phyloP scores from a whole-genome alignment of 2,888 invertebrate genomes.

The Latheticus oryzae region DNA sequence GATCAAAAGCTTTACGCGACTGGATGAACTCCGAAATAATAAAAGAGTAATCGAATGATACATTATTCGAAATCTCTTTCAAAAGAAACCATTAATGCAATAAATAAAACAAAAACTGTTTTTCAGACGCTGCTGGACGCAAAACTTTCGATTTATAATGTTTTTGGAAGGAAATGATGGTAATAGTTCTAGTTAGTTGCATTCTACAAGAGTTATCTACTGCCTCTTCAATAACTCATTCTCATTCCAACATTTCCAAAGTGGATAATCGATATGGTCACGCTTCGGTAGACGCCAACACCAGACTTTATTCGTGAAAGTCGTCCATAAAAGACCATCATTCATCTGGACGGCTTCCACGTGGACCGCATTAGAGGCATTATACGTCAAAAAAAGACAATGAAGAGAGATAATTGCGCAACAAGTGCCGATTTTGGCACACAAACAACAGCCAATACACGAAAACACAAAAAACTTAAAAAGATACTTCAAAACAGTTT shows the following conservation, averaged over 20 bases:
- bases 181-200: background rate
- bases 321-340: constrained; percentile 5
- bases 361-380: background rate
- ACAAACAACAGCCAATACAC: too few species aligned
- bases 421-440: too few species aligned
- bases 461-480: too few species aligned
- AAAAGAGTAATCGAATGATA: constrained; percentile 26
- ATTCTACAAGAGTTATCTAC: background rate
- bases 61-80: constrained; percentile 24
- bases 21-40: constrained; percentile 20
- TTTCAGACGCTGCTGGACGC: background rate
- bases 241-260: background rate
- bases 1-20: constrained; percentile 21
- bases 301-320: constrained; percentile 5
- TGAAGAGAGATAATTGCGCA: constrained; percentile 2
- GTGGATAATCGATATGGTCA: constrained; percentile 12
- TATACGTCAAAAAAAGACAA: constrained; percentile 1
- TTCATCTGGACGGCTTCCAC: constrained; percentile 4
- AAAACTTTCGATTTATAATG: background rate
- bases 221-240: constrained; percentile 8
- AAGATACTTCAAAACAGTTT: too few species aligned
- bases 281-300: background rate
- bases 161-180: background rate
- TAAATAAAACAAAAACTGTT: constrained; percentile 20
- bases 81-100: constrained; percentile 7